phyloP scores from a whole-genome alignment of 2,797 vertebrate species.

The Clarias platycephalus region DNA sequence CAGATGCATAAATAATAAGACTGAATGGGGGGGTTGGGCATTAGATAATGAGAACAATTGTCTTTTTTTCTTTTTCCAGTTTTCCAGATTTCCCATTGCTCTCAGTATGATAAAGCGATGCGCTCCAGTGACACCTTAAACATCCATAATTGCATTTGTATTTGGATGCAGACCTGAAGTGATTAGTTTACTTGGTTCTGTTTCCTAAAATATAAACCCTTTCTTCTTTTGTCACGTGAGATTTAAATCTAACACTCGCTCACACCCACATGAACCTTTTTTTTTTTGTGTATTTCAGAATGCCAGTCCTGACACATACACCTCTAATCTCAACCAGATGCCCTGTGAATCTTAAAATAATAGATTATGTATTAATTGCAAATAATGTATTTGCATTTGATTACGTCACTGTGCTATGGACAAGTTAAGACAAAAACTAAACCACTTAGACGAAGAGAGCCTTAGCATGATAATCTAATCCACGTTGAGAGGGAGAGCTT shows the following conservation, averaged over 20 bases:
- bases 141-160: not conserved
- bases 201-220: not conserved
- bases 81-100: conserved; percentile 9
- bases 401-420: not conserved
- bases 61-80: not conserved
- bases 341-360: not conserved
- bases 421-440: conserved; percentile 4
- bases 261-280: not conserved
- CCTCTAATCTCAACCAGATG: not conserved
- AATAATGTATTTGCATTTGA: not conserved
- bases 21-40: conserved; percentile 26
- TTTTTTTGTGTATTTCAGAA: not conserved
- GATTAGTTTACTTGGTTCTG: not conserved
- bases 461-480: conserved; percentile 83
- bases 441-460: conserved; percentile 42
- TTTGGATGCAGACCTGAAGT: not conserved
- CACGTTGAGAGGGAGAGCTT: conserved; percentile 81
- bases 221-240: not conserved
- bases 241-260: not conserved
- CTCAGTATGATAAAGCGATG: not conserved
- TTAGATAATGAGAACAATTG: conserved; percentile 26
- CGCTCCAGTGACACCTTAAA: not conserved
- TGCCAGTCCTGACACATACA: not conserved
- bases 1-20: conserved; percentile 11
- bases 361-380: not conserved